These are phyloP conservation scores for Xylocopa sonorina DNA, from an alignment of 1,140 invertebrate genomes.

Conservation along the genomic window DNA sequence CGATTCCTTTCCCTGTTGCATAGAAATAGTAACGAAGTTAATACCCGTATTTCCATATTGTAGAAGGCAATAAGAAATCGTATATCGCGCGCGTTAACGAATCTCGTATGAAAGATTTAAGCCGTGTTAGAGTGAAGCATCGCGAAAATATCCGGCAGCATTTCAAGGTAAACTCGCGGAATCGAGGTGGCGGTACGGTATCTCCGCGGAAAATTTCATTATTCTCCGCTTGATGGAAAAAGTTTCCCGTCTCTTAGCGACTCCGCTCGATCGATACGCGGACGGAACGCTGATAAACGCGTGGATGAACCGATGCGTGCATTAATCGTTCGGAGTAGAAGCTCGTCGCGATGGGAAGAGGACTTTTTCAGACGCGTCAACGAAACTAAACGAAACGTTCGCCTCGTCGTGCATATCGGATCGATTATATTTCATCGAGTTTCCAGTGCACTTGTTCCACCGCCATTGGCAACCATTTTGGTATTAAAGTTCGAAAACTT, in stretches of 20 bases:
- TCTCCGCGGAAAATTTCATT: constrained; percentile 58
- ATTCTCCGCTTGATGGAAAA: constrained; percentile 60
- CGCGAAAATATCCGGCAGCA: background rate
- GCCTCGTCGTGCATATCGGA: background rate
- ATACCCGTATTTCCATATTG: constrained; percentile 7
- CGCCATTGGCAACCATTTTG: constrained; percentile 1
- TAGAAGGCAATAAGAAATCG: background rate
- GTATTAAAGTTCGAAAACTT: too few species aligned
- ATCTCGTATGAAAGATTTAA: background rate
- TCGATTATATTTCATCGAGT: background rate
- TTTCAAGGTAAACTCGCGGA: background rate
- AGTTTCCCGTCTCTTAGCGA: constrained; percentile 45
- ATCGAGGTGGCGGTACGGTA: background rate
- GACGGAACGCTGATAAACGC: constrained; percentile 51
- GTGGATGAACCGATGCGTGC: constrained; percentile 17
- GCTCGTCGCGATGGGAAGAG: constrained; percentile 25
- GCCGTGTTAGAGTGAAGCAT: background rate
- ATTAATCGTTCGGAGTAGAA: constrained; percentile 35
- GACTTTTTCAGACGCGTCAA: constrained; percentile 5
- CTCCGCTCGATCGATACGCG: constrained; percentile 50
- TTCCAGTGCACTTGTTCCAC: background rate
- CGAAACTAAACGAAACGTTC: constrained; percentile 18
- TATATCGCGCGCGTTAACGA: background rate
- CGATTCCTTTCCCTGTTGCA: background rate
- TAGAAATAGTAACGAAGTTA: background rate